Evolutionary conservation across 2,888 invertebrate genomes (phyloP).

Genomic region (Drosophila kanekoi): DNA sequence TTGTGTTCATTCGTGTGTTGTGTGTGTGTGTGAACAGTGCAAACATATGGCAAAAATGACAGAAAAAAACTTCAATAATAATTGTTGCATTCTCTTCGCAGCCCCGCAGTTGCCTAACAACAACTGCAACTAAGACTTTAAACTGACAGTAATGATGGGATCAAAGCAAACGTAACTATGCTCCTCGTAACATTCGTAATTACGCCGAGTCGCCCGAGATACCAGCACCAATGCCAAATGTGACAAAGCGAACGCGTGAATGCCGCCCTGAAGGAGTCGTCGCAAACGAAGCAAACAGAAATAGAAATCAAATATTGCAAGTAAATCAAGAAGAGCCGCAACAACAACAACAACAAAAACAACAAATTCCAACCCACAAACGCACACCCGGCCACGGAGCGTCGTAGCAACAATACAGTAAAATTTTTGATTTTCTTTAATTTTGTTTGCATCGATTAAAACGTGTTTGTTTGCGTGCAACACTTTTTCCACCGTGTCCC

Average conservation of each 20-base stretch:
- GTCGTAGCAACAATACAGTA: slow-evolving; percentile 18
- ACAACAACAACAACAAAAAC: background rate
- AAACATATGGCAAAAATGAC: slow-evolving; percentile 66
- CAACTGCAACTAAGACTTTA: slow-evolving; percentile 14
- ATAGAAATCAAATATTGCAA: slow-evolving; percentile 38
- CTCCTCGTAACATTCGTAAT: background rate
- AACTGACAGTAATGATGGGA: slow-evolving; percentile 30
- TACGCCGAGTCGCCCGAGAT: slow-evolving; percentile 12
- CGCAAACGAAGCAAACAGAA: slow-evolving; percentile 23
- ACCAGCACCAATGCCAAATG: slow-evolving; percentile 64
- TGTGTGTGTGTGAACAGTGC: slow-evolving; percentile 45
- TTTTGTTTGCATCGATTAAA: slow-evolving; percentile 57
- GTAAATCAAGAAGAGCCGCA: background rate
- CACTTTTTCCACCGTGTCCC: slow-evolving; percentile 63
- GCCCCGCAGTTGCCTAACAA: slow-evolving; percentile 37
- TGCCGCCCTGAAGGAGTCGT: slow-evolving; percentile 58
- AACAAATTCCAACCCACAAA: background rate
- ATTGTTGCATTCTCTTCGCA: slow-evolving; percentile 62
- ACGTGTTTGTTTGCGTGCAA: slow-evolving; percentile 77
- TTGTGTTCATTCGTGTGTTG: slow-evolving; percentile 20
- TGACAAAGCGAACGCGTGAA: slow-evolving; percentile 54
- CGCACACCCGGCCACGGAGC: slow-evolving; percentile 21
- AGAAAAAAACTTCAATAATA: slow-evolving; percentile 17
- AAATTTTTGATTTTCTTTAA: slow-evolving; percentile 20
- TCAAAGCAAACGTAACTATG: slow-evolving; percentile 18